Percentiles rank a stretch among this genome's conserved stretches.
phyloP scores from a whole-genome alignment of 2,888 invertebrate genomes.

The Tupiocoris notatus region DNA sequence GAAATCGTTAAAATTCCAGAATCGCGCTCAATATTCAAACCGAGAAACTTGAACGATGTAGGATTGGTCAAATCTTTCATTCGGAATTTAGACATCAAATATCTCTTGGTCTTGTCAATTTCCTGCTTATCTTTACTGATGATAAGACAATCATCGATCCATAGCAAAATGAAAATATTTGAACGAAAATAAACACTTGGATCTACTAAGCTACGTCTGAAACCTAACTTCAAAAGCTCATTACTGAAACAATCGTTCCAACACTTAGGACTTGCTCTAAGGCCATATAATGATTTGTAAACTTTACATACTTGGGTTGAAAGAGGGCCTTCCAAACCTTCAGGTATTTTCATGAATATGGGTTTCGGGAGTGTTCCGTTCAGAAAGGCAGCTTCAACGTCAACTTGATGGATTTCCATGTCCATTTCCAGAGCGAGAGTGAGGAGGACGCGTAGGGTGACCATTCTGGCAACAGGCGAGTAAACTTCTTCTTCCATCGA shows the following conservation, averaged over 20 bases:
- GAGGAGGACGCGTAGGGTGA: conserved; percentile 22
- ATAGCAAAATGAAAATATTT: no score
- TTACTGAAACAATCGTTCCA: conserved; percentile 44
- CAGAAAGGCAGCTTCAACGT: conserved; percentile 27
- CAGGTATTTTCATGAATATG: conserved; percentile 40
- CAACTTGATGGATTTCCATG: conserved; percentile 21
- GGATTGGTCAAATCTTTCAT: no score
- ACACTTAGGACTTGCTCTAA: conserved; percentile 23
- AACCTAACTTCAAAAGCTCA: conserved; percentile 43
- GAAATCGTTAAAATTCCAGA: no score
- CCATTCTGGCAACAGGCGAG: conserved; percentile 38
- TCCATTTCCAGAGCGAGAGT: no score
- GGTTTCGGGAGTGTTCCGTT: conserved; percentile 22
- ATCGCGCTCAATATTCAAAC: no score
- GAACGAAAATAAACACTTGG: no score
- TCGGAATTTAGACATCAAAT: no score
- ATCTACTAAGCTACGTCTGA: conserved; percentile 42
- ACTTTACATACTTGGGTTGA: conserved; percentile 11
- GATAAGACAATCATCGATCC: conserved; percentile 33
- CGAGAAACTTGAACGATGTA: no score
- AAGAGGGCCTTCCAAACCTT: conserved; percentile 8
- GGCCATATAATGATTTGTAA: conserved; percentile 28
- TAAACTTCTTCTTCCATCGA: conserved; percentile 8
- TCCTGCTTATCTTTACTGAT: no score
- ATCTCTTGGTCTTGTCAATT: no score